Conservation (phyloP, 2,113 vertebrate species). For the Centropus unirufus region DNA sequence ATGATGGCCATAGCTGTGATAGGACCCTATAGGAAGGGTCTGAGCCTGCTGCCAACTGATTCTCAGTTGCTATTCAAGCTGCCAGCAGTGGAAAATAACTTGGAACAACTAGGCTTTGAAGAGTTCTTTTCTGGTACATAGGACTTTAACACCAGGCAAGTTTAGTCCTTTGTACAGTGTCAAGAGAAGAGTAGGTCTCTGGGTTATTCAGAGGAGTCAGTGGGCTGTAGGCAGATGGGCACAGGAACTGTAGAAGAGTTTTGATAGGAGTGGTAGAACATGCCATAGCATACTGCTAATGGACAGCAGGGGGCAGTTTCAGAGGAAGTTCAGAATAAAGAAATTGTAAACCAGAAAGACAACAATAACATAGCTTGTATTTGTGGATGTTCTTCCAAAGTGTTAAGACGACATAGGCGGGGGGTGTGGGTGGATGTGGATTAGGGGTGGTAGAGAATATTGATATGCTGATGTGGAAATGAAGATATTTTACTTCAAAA, state of each 20-base stretch:
- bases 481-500: not conserved
- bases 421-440: no score
- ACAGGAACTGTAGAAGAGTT: not conserved
- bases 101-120: not conserved
- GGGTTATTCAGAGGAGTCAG: not conserved
- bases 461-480: rapidly evolving
- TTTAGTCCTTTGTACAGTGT: not conserved
- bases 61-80: rapidly evolving
- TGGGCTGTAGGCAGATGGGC: not conserved
- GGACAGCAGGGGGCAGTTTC: not conserved
- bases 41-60: not conserved
- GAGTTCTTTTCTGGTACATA: not conserved
- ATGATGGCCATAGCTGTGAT: rapidly evolving
- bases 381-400: not conserved
- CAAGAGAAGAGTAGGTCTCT: not conserved
- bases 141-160: not conserved
- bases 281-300: not conserved
- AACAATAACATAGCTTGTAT: not conserved
- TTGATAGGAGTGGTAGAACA: not conserved
- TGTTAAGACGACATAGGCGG: not conserved
- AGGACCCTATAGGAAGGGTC: not conserved
- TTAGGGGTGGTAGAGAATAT: not conserved
- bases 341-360: not conserved
- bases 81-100: not conserved
- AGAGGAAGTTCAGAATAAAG: not conserved